phyloP scores from a whole-genome alignment of 2,888 invertebrate species.

The Chromoteleia sp. region DNA sequence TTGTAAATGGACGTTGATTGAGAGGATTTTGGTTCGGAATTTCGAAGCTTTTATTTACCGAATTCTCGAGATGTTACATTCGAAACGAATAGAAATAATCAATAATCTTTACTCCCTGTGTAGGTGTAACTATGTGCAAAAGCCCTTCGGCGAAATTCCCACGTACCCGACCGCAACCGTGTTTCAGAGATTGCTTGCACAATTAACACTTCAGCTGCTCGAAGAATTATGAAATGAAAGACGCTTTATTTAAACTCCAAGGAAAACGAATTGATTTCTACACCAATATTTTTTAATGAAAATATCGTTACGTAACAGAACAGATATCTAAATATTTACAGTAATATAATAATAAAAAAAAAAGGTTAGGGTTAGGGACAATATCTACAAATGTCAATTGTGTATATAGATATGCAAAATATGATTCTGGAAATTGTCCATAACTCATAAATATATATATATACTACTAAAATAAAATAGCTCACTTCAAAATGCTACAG shows the following conservation, averaged over 20 bases:
- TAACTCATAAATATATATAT: too few relatives aligned
- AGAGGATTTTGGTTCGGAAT: neutral
- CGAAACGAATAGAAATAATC: conserved; percentile 2
- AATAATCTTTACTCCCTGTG: conserved; percentile 7
- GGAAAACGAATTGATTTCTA: neutral
- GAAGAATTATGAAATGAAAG: conserved; percentile 1
- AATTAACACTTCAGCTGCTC: neutral
- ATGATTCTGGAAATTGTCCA: too few relatives aligned
- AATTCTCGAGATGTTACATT: neutral
- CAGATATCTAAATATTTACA: too few relatives aligned
- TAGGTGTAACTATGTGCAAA: conserved; percentile 1
- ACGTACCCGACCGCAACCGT: neutral
- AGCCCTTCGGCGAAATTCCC: conserved; percentile 18
- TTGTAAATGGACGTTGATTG: too few relatives aligned
- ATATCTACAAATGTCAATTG: too few relatives aligned
- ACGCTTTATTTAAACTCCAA: neutral
- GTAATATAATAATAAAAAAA: too few relatives aligned
- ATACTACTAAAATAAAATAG: too few relatives aligned
- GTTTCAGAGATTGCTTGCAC: neutral
- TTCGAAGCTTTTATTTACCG: neutral
- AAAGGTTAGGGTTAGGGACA: too few relatives aligned
- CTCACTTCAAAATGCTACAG: too few relatives aligned
- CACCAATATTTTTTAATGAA: neutral
- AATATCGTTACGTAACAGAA: neutral
- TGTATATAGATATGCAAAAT: too few relatives aligned